Conservation (phyloP, 2,797 vertebrate genomes). For the Fratercula arctica region DNA sequence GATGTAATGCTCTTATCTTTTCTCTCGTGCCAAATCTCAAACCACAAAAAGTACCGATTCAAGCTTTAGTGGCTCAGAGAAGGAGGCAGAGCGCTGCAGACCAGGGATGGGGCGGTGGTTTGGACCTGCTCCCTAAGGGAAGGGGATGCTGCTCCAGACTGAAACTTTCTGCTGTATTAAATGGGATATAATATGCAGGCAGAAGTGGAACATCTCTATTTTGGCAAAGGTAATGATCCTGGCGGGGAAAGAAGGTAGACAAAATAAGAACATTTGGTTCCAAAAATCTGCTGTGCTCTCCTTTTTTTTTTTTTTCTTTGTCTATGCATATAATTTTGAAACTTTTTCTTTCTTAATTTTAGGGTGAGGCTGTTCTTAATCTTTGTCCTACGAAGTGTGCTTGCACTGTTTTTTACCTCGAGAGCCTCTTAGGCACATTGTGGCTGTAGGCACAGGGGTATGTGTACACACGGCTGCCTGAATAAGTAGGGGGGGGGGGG, state of each 20-base stretch:
- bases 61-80: not conserved
- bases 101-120: not conserved
- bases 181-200: not conserved
- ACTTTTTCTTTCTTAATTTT: not conserved
- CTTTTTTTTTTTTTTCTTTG: not conserved
- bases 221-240: not conserved
- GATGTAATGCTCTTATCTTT: not conserved
- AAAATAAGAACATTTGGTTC: not conserved
- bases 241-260: not conserved
- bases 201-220: not conserved
- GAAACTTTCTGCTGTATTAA: not conserved
- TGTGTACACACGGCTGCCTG: fast-evolving
- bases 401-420: not conserved
- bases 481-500: not conserved
- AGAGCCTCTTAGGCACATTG: not conserved
- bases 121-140: not conserved
- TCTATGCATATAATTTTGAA: not conserved
- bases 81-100: not conserved
- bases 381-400: not conserved
- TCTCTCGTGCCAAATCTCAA: not conserved
- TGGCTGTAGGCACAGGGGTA: not conserved
- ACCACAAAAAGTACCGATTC: not conserved
- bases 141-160: not conserved
- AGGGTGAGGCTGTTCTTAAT: not conserved
- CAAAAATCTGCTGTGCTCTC: not conserved